These are phyloP conservation scores for Digitonthophagus gazella DNA, from an alignment of 2,888 invertebrate species.

Conservation along the genomic window DNA sequence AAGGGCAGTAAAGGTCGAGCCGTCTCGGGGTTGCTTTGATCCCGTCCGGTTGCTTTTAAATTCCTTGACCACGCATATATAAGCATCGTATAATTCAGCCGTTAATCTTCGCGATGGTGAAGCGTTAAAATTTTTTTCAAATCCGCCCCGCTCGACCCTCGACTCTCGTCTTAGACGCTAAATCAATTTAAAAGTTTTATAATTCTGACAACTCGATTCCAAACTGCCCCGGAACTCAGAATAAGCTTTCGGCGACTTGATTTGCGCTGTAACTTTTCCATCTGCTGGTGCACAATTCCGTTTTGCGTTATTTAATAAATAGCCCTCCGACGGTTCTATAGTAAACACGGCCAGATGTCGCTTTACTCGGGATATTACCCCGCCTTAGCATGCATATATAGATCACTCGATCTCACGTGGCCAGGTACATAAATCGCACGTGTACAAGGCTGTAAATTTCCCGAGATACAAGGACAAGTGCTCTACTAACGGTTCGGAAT, in stretches of 20 bases:
- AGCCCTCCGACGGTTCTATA: not conserved
- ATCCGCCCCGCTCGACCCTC: too few relatives aligned
- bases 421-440: not conserved
- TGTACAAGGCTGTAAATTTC: not conserved
- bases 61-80: not conserved
- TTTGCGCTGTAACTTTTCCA: not conserved
- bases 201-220: not conserved
- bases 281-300: not conserved
- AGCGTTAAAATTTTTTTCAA: not conserved
- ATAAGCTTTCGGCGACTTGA: not conserved
- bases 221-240: not conserved
- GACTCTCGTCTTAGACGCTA: not conserved
- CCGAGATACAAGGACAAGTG: not conserved
- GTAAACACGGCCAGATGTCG: not conserved
- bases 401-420: not conserved
- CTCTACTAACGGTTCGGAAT: not conserved
- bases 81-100: not conserved
- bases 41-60: not conserved
- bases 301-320: not conserved
- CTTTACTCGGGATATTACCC: not conserved
- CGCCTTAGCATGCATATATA: not conserved
- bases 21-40: not conserved
- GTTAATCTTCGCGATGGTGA: not conserved
- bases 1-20: not conserved
- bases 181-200: not conserved